Conservation (phyloP, 1,140 invertebrate species). For the Bombyx mori region DNA sequence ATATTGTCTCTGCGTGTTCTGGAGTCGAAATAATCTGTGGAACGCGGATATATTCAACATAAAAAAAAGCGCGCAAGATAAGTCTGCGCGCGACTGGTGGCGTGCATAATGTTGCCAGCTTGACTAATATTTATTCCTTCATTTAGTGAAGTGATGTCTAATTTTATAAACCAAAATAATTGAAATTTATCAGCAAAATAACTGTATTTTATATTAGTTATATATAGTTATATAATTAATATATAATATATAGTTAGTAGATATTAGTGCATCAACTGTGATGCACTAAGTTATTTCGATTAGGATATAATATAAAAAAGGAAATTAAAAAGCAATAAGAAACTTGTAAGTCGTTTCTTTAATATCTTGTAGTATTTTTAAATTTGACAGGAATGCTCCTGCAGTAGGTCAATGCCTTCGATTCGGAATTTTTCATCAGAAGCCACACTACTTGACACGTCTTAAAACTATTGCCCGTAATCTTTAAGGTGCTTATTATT, state of each 20-base stretch:
- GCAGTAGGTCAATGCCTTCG: neutral
- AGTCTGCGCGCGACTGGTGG: too few species aligned
- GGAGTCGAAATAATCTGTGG: too few species aligned
- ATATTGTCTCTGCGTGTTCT: too few species aligned
- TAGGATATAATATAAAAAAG: neutral
- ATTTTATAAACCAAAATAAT: neutral
- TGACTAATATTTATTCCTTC: neutral
- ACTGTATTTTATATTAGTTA: too few species aligned
- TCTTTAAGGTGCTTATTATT: neutral
- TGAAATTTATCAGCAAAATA: too few species aligned
- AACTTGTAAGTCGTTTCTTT: neutral
- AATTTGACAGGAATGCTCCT: neutral
- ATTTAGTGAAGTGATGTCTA: conserved; percentile 7
- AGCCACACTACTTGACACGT: neutral
- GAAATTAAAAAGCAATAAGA: neutral
- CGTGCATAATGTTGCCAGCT: neutral
- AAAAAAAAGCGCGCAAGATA: too few species aligned
- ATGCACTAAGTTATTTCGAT: neutral
- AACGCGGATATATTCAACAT: too few species aligned
- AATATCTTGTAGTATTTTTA: neutral
- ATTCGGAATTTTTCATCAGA: neutral
- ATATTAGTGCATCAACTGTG: too few species aligned
- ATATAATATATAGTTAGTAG: too few species aligned
- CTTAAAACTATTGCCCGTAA: neutral
- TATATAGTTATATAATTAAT: too few species aligned